Conservation (phyloP, 2,113 vertebrate genomes). For the Eulemur rufifrons region DNA sequence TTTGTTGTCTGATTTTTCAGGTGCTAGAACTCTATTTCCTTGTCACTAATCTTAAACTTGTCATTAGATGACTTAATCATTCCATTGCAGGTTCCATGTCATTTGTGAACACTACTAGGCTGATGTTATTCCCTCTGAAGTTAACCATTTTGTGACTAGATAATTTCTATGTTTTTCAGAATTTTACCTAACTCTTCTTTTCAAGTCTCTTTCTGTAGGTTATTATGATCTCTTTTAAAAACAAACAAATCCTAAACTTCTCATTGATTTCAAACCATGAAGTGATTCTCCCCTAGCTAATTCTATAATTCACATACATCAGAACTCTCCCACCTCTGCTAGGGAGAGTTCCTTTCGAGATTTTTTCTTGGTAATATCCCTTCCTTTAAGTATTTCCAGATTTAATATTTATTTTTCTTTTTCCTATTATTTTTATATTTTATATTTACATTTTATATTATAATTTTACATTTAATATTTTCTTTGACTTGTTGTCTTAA, state of each 20-base stretch:
- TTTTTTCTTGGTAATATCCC: not conserved
- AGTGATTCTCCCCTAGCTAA: not conserved
- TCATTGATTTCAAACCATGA: not conserved
- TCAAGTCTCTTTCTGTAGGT: not conserved
- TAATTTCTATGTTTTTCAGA: not conserved
- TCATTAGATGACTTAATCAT: not conserved
- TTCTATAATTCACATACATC: not conserved
- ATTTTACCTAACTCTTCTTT: not conserved
- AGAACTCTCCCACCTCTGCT: not conserved
- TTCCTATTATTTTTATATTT: not conserved
- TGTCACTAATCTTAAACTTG: not conserved
- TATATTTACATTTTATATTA: not conserved
- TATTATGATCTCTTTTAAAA: not conserved
- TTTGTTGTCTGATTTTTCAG: not conserved
- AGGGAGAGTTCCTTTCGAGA: not conserved
- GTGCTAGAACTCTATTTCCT: not conserved
- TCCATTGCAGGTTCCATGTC: not conserved
- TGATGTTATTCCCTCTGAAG: not conserved
- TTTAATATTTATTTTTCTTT: not conserved
- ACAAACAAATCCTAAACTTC: not conserved
- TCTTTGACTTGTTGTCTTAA: not conserved
- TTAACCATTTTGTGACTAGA: not conserved
- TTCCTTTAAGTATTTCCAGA: not conserved
- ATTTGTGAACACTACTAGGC: not conserved
- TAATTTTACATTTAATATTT: not conserved